phyloP scores from a whole-genome alignment of 2,113 vertebrate genomes.

The Xyliphius kryptos region DNA sequence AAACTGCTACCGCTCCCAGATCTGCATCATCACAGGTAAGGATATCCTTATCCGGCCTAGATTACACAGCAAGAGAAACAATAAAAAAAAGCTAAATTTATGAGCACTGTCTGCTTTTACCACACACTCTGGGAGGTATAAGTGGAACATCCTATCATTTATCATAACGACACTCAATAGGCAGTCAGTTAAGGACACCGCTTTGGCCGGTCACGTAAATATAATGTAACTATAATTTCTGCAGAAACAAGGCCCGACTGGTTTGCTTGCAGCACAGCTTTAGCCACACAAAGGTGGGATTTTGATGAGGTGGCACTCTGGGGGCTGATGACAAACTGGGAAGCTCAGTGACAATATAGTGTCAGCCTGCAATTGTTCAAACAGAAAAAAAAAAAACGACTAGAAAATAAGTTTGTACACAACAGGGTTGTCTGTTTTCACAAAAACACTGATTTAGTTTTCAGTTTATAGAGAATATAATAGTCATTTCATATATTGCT shows the following conservation, averaged over 20 bases:
- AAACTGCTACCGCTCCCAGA: background rate
- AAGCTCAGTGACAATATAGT: background rate
- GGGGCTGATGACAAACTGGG: background rate
- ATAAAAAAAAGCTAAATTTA: background rate
- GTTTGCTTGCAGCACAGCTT: background rate
- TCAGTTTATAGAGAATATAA: too few relatives aligned
- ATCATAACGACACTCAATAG: conserved; percentile 37
- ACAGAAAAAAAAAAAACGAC: background rate
- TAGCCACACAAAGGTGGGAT: conserved; percentile 1
- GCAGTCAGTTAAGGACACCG: conserved; percentile 12
- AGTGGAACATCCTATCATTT: conserved; percentile 9
- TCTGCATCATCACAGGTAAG: background rate
- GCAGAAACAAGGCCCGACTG: background rate
- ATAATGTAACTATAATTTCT: conserved; percentile 35
- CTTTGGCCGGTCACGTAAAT: conserved; percentile 20
- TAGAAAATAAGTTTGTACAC: background rate
- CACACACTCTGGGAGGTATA: background rate
- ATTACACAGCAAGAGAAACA: background rate
- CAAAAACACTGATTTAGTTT: background rate
- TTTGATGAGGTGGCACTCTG: conserved; percentile 10
- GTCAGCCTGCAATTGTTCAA: background rate
- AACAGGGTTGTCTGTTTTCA: conserved; percentile 20
- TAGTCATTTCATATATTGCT: too few relatives aligned
- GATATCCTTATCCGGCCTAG: background rate
- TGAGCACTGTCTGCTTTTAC: background rate